Evolutionary conservation across 2,113 vertebrate species (phyloP), one percentile per base, ranked within the genome.

Genomic region (Trematomus loennbergii): DNA sequence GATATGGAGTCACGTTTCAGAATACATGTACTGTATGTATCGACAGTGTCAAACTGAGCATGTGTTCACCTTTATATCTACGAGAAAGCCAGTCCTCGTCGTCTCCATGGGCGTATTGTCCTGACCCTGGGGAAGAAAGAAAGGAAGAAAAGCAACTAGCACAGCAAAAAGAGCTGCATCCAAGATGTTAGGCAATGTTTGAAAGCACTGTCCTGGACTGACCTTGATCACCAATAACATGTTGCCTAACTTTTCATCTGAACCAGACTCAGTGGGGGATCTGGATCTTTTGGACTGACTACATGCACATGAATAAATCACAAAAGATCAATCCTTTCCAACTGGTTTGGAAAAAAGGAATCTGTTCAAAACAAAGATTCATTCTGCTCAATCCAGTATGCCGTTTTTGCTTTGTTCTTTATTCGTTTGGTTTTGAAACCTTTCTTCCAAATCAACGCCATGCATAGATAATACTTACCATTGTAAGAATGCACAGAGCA

Each of bases 11-110:
- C 3, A 61, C 1, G 48, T 79, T 54, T 58, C 20, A 43, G 6
- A 45, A 20, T n/a, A 8, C 1, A 15, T 48, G 17, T n/a, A 40
- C 6, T 40, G 36, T 40, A 40, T 22, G 22, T 58, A n/a, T 33
- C 46, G 61, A 1, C 16, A n/a, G 43, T 29, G 43, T 73, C 46
- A 72, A 72, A 69, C 52, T 40, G 13, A 52, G 60, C 78, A 68
- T n/a, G 58, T 12, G 5, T 36, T 98, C 95, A 99, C 98, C 98
- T 99, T 95, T 96, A 86, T 96, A 95, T 96, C 95, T 97, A 95
- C 81, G 95, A 89, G 96, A 94, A 94, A 97, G 96, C 87, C 92
- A 94, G 93, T 97, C 97, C 95, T 98, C 97, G 5, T 98, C 97
- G 12, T 99, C 98, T 95, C 96, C 96, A 86, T 97, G 92, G 54